Conservation (phyloP, 2,113 vertebrate genomes). For the Rhabdornis inornatus region DNA sequence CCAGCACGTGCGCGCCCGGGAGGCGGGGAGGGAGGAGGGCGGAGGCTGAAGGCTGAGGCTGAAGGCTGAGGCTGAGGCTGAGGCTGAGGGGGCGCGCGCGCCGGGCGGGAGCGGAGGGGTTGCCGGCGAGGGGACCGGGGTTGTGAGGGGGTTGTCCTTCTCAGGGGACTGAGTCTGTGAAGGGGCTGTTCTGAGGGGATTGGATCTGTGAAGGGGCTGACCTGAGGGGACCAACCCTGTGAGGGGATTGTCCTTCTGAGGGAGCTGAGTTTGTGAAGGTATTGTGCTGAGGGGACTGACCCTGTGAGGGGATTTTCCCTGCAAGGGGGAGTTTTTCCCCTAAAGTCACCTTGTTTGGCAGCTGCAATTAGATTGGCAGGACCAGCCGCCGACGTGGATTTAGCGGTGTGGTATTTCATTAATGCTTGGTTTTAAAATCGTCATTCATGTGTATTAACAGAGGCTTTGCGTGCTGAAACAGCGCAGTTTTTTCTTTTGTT, state of each 20-base stretch:
- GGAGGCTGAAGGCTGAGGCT: too few species aligned
- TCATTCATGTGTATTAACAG: fast-evolving
- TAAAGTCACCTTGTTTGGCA: background rate
- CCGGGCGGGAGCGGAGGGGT: background rate
- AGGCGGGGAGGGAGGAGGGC: background rate
- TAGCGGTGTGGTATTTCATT: background rate
- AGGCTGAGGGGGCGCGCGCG: too few species aligned
- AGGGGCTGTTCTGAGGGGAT: too few species aligned
- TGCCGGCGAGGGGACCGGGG: fast-evolving
- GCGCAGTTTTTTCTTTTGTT: background rate
- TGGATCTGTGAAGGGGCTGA: fast-evolving
- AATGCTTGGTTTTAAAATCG: background rate
- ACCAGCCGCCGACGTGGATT: fast-evolving
- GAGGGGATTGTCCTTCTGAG: background rate
- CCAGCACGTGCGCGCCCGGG: constrained; percentile 5
- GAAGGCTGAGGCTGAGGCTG: background rate
- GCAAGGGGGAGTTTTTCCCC: too few species aligned
- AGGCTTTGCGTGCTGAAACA: background rate
- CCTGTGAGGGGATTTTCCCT: too few species aligned
- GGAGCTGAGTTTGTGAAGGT: fast-evolving
- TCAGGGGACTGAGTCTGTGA: fast-evolving
- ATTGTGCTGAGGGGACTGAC: fast-evolving
- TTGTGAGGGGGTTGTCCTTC: background rate
- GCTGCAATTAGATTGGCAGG: background rate
- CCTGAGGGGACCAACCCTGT: fast-evolving